Percentiles rank a stretch among this genome's conserved stretches.
phyloP scores from a whole-genome alignment of 2,888 invertebrate genomes.

The Erebia ligea region DNA sequence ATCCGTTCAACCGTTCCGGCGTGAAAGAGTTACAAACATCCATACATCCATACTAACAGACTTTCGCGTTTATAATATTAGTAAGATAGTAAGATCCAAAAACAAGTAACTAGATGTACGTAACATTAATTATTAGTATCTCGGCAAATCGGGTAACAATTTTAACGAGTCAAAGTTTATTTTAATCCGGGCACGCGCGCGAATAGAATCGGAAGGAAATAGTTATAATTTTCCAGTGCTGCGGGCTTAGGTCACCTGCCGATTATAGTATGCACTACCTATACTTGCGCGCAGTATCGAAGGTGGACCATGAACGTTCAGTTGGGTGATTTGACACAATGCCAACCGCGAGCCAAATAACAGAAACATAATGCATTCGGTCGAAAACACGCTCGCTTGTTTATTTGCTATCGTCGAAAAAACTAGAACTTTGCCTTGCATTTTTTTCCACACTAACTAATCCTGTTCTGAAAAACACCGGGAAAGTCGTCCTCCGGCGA shows the following conservation, averaged over 20 bases:
- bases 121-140: not conserved
- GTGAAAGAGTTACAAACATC: too few species aligned
- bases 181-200: not conserved
- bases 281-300: constrained; percentile 45
- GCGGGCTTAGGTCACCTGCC: constrained; percentile 32
- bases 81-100: too few species aligned
- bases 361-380: constrained; percentile 48
- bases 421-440: constrained; percentile 8
- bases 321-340: constrained; percentile 61
- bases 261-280: constrained; percentile 19
- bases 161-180: not conserved
- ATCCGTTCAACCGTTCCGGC: too few species aligned
- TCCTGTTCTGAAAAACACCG: not conserved
- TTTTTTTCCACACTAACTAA: not conserved
- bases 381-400: constrained; percentile 37
- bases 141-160: not conserved
- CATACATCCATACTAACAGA: too few species aligned
- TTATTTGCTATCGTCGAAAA: constrained; percentile 37
- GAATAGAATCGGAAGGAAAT: constrained; percentile 29
- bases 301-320: constrained; percentile 58
- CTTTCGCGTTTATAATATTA: too few species aligned
- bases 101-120: too few species aligned
- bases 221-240: constrained; percentile 10
- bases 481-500: too few species aligned
- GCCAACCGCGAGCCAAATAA: constrained; percentile 67